Evolutionary conservation across 2,113 vertebrate species (phyloP).

Genomic region (Eonycteris spelaea): DNA sequence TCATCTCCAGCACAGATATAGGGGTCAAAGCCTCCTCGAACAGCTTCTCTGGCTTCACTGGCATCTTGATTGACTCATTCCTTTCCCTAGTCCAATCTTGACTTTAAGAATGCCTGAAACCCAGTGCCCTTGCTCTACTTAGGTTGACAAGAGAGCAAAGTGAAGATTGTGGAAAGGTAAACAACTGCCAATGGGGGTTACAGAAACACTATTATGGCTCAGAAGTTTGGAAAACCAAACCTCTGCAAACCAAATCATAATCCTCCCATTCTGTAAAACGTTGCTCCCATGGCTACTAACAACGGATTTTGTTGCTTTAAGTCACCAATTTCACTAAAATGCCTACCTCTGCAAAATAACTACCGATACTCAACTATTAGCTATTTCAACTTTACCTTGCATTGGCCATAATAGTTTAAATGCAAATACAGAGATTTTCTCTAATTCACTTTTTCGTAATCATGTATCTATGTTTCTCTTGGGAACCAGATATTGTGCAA

Average conservation of each 20-base stretch:
- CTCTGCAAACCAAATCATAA: background rate
- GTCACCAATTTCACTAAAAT: background rate
- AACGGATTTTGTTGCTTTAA: background rate
- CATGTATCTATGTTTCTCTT: background rate
- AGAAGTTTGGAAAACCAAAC: background rate
- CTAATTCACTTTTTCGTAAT: slow-evolving; percentile 8
- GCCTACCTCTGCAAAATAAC: background rate
- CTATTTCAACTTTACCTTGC: slow-evolving; percentile 19
- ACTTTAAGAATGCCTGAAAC: background rate
- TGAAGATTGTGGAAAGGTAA: background rate
- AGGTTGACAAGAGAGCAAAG: background rate
- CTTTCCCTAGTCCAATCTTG: background rate
- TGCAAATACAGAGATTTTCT: background rate
- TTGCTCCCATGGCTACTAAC: background rate
- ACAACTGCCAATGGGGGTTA: no score
- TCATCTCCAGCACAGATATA: background rate
- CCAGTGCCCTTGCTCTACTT: background rate
- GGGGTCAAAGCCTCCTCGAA: background rate
- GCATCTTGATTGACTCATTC: background rate
- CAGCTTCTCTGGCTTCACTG: background rate
- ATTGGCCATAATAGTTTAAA: background rate
- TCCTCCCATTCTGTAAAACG: background rate
- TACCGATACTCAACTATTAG: background rate
- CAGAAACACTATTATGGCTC: background rate
- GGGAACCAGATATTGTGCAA: background rate